Percentiles rank a stretch among this genome's conserved stretches.
phyloP scores from a whole-genome alignment of 2,797 vertebrate genomes.

The Rhodeus uyekii region DNA sequence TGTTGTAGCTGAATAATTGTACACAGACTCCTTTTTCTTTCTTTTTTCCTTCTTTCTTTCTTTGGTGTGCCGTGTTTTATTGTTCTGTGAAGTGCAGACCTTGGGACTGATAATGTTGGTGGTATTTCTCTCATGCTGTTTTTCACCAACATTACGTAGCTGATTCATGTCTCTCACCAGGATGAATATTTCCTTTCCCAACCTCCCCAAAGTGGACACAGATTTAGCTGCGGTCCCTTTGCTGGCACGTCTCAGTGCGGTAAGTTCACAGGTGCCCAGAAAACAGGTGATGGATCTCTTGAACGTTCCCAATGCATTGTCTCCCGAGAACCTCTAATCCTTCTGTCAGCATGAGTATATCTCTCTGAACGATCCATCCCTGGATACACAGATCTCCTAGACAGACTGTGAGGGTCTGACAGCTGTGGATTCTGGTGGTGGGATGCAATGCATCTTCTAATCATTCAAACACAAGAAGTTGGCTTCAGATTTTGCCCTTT shows the following conservation, averaged over 20 bases:
- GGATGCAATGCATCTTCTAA: constrained; percentile 31
- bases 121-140: constrained; percentile 12
- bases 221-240: constrained; percentile 11
- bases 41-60: neutral
- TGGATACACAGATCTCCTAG: constrained; percentile 19
- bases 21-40: neutral
- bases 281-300: constrained; percentile 48
- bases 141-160: neutral
- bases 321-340: constrained; percentile 29
- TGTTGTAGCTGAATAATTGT: constrained; percentile 16
- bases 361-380: constrained; percentile 20
- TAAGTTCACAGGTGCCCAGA: constrained; percentile 42
- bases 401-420: constrained; percentile 24
- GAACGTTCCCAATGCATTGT: constrained; percentile 15
- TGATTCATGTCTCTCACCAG: neutral
- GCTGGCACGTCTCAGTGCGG: neutral
- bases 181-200: constrained; percentile 2
- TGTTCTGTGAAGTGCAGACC: constrained; percentile 6
- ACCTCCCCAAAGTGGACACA: constrained; percentile 3
- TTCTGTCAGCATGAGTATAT: constrained; percentile 34
- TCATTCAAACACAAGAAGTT: constrained; percentile 26
- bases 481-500: constrained; percentile 19
- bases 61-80: constrained; percentile 2
- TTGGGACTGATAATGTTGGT: constrained; percentile 12
- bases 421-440: constrained; percentile 28